Conservation (phyloP, 2,113 vertebrate genomes). For the Gymnobelideus leadbeateri region DNA sequence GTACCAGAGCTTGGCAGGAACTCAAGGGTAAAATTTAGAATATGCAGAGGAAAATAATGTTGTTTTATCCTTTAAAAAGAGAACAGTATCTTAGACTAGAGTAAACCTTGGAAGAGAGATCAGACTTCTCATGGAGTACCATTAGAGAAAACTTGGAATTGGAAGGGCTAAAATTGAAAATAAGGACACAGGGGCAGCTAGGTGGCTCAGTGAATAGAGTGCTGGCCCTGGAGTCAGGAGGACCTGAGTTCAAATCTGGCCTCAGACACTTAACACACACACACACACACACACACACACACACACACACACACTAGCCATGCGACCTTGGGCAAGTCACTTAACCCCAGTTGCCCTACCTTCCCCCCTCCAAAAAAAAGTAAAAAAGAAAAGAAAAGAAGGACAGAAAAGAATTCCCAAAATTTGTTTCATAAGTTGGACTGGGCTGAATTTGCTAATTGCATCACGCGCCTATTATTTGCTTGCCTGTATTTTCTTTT, state of each 20-base stretch:
- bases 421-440: constrained; percentile 18
- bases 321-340: too few relatives aligned
- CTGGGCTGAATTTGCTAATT: not conserved
- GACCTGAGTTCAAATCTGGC: too few relatives aligned
- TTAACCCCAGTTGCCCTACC: too few relatives aligned
- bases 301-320: too few relatives aligned
- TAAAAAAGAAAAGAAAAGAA: not conserved
- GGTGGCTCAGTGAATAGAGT: too few relatives aligned
- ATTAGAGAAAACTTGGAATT: not conserved
- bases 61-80: not conserved
- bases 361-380: too few relatives aligned
- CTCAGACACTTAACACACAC: too few relatives aligned
- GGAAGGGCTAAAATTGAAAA: not conserved
- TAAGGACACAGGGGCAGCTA: too few relatives aligned
- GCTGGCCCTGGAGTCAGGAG: too few relatives aligned
- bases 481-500: not conserved
- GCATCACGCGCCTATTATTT: not conserved
- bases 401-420: constrained; percentile 3
- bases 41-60: not conserved
- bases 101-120: not conserved
- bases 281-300: too few relatives aligned
- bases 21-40: not conserved
- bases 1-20: not conserved
- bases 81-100: not conserved
- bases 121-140: not conserved